Evolutionary conservation across 2,797 vertebrate species (phyloP), one percentile per base, ranked within the genome.

Genomic region (Coregonus ussuriensis): DNA sequence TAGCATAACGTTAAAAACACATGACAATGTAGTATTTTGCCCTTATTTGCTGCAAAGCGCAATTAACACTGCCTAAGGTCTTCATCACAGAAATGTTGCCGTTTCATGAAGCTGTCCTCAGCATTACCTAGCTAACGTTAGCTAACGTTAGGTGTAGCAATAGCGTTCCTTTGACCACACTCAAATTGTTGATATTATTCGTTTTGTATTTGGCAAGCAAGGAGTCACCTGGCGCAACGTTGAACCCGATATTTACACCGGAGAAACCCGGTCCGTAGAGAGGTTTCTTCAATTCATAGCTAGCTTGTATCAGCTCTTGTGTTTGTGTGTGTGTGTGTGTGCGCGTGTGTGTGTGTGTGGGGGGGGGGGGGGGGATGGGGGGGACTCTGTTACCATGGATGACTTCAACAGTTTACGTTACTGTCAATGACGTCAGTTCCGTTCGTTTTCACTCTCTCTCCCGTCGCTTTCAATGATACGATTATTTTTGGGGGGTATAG

Each of bases 331-430:
- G 59, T 25, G n/a, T 59, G 56, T 54, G 53, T 54, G 53, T 16
- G 1, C 5, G 51, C 3, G 9, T 14, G 51, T 14, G 51, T 53
- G 13, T 0, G 52, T 53, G 52, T n/a, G n/a, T n/a, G n/a, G n/a
- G n/a, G n/a, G 0, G 51, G 1, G 11, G 1, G 51, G 2, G 51
- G 2, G 14, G 3, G 47, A 11, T 11, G n/a, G 53, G 7, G 53
- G 16, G 72, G 73, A 80, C 79, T 82, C 91, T 94, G 95, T 95
- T 95, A 91, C 94, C 95, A 95, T 95, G 95, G 95, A 93, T 93
- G 93, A 88, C 89, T 86, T 92, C 93, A 94, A 94, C 94, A 93
- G 79, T 93, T 85, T 77, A 84, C 89, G 91, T 84, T 80, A 73
- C 89, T 81, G 87, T 87, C 91, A 13, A 68, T 88, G 84, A 84